Percentiles rank a stretch among this genome's conserved stretches.
Evolutionary conservation across 2,113 vertebrate species (phyloP).

Genomic region (Orcinus orca): DNA sequence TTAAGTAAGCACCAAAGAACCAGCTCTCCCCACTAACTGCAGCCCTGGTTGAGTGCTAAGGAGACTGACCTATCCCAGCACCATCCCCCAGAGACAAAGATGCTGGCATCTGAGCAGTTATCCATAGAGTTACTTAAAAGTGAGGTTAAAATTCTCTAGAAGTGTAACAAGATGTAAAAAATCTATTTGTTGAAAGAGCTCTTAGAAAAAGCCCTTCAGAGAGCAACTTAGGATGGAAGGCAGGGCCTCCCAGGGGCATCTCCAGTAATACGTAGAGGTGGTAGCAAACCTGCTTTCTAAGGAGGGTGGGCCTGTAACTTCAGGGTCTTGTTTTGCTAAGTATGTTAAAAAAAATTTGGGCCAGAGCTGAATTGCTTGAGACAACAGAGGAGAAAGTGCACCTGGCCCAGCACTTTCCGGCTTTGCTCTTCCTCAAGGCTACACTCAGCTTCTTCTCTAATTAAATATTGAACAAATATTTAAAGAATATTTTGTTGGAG

Average conservation of each 20-base stretch:
- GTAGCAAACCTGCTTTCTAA: neutral
- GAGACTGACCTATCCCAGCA: neutral
- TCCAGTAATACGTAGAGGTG: neutral
- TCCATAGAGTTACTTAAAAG: neutral
- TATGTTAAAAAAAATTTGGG: neutral
- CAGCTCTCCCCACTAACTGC: neutral
- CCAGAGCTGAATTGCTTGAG: neutral
- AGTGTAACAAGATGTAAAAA: neutral
- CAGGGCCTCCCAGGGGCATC: neutral
- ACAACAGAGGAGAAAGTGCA: neutral
- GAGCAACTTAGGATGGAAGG: neutral
- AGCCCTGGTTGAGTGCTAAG: neutral
- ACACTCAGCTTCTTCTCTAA: neutral
- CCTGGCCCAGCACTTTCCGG: neutral
- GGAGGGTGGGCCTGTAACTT: neutral
- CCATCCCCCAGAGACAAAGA: neutral
- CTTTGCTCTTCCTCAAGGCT: neutral
- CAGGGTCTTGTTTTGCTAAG: neutral
- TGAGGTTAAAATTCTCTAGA: neutral
- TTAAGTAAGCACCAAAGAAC: neutral
- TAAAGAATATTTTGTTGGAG: conserved; percentile 47
- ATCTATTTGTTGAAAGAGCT: neutral
- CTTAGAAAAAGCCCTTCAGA: neutral
- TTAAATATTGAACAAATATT: conserved; percentile 59
- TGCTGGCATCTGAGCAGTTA: neutral